Percentiles rank a stretch among this genome's conserved stretches.
phyloP scores from a whole-genome alignment of 1,140 invertebrate species.

The Drosophila setifemur region DNA sequence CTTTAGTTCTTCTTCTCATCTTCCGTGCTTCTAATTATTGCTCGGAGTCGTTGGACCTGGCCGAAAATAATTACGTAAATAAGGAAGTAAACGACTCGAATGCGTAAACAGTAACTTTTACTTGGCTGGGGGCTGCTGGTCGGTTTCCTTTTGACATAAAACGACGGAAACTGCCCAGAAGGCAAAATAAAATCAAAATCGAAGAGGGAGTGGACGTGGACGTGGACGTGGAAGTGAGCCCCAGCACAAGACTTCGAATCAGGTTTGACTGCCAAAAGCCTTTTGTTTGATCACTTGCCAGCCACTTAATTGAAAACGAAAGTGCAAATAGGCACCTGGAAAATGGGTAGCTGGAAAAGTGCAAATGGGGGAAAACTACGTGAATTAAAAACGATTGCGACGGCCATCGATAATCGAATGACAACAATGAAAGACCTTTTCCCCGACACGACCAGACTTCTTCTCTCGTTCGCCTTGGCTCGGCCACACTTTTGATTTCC shows the following conservation, averaged over 20 bases:
- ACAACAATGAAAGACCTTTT: constrained; percentile 52
- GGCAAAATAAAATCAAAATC: neutral
- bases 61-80: constrained; percentile 53
- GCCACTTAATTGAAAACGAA: constrained; percentile 73
- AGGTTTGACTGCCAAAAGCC: constrained; percentile 14
- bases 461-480: constrained; percentile 11
- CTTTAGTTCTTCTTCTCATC: constrained; percentile 35
- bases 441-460: constrained; percentile 13
- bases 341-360: constrained; percentile 25
- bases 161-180: constrained; percentile 45
- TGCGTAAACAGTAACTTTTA: constrained; percentile 41
- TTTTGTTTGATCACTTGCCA: constrained; percentile 31
- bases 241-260: constrained; percentile 55
- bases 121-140: constrained; percentile 4
- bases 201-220: constrained; percentile 11
- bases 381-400: constrained; percentile 41
- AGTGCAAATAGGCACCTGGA: constrained; percentile 57
- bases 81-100: constrained; percentile 46
- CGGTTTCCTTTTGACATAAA: constrained; percentile 42
- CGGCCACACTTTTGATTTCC: constrained; percentile 67
- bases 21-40: constrained; percentile 58
- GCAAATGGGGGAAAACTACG: constrained; percentile 13
- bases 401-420: constrained; percentile 63
- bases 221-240: constrained; percentile 51
- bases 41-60: constrained; percentile 1